Evolutionary conservation across 1,140 invertebrate species (phyloP).

Genomic region (Halictus rubicundus): DNA sequence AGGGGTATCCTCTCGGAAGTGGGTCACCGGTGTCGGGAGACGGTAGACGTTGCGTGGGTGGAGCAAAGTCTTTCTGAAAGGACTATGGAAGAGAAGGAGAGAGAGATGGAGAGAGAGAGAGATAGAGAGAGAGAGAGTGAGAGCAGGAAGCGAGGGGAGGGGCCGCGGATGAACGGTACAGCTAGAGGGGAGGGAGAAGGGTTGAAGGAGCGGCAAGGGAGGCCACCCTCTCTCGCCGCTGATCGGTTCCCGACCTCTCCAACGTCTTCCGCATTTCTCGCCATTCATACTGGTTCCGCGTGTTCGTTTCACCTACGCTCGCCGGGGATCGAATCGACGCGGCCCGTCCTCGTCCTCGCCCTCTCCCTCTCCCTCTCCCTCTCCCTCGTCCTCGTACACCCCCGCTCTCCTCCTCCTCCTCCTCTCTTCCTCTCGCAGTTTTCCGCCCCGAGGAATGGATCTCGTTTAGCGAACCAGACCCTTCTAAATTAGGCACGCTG

Average conservation of each 20-base stretch:
- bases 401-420: too few relatives aligned
- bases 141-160: slow-evolving; percentile 23
- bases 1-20: slow-evolving; percentile 51
- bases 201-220: slow-evolving; percentile 35
- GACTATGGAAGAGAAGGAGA: slow-evolving; percentile 32
- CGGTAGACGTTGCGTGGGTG: slow-evolving; percentile 66
- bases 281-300: slow-evolving; percentile 63
- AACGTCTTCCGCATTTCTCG: slow-evolving; percentile 70
- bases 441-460: background rate
- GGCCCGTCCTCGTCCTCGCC: background rate
- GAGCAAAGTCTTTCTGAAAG: slow-evolving; percentile 61
- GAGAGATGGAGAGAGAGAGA: background rate
- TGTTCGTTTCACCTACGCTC: slow-evolving; percentile 54
- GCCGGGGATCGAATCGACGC: slow-evolving; percentile 34
- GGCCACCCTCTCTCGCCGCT: slow-evolving; percentile 38
- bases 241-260: slow-evolving; percentile 76
- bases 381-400: too few relatives aligned
- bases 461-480: background rate
- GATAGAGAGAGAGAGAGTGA: slow-evolving; percentile 2
- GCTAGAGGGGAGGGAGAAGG: slow-evolving; percentile 31
- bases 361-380: too few relatives aligned
- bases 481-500: too few relatives aligned
- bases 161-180: background rate
- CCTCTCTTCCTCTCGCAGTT: too few relatives aligned
- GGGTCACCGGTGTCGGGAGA: slow-evolving; percentile 58